Conservation (phyloP, 2,113 vertebrate genomes). For the Meriones unguiculatus region DNA sequence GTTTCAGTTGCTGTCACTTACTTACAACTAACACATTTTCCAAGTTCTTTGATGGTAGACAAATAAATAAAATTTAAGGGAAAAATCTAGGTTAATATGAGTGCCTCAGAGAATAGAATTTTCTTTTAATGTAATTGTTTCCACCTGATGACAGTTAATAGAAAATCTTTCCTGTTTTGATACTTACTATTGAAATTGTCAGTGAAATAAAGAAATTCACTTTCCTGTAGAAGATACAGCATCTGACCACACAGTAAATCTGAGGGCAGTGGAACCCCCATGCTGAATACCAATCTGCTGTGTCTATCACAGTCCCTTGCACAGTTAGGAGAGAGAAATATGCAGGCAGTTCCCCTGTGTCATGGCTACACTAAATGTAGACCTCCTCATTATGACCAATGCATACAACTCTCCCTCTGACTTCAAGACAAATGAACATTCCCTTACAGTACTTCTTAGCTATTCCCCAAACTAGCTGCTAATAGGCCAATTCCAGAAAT, state of each 20-base stretch:
- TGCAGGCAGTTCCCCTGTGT: not conserved
- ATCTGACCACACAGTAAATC: not conserved
- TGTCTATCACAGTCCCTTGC: not conserved
- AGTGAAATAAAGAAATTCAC: slow-evolving; percentile 9
- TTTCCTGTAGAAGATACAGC: slow-evolving; percentile 6
- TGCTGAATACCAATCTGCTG: not conserved
- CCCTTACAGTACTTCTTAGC: not conserved
- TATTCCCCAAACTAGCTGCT: not conserved
- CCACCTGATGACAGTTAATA: slow-evolving; percentile 11
- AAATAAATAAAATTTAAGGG: slow-evolving; percentile 63
- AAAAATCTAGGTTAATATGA: slow-evolving; percentile 62
- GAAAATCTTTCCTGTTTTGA: slow-evolving; percentile 48
- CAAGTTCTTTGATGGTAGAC: slow-evolving; percentile 38
- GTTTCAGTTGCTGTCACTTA: slow-evolving; percentile 47
- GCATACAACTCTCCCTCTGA: not conserved
- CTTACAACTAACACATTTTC: slow-evolving; percentile 62
- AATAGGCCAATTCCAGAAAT: not conserved
- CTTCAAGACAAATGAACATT: not conserved
- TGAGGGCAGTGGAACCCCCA: not conserved
- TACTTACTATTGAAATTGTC: slow-evolving; percentile 48
- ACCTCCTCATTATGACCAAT: not conserved
- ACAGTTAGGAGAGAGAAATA: not conserved
- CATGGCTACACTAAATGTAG: not conserved
- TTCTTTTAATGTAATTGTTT: slow-evolving; percentile 30
- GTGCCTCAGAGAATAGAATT: slow-evolving; percentile 24